Conservation (phyloP, 2,797 vertebrate genomes). For the Nyctibius grandis region DNA sequence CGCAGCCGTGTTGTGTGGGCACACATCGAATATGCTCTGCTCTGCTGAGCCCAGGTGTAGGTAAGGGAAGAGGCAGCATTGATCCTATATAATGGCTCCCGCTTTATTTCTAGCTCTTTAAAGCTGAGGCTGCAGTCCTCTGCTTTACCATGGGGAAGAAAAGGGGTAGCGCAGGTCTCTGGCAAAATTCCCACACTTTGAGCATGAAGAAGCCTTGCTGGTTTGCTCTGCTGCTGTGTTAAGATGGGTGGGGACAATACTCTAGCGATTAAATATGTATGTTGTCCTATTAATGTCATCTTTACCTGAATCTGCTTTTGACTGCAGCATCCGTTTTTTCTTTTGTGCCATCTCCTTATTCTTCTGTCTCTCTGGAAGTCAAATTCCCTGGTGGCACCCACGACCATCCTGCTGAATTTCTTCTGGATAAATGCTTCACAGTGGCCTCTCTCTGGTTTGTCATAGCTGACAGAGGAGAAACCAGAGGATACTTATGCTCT, state of each 20-base stretch:
- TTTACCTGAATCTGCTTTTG: not conserved
- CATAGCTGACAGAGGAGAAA: not conserved
- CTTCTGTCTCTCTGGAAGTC: not conserved
- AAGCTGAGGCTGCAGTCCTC: not conserved
- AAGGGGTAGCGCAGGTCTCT: not conserved
- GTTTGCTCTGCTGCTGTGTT: not conserved
- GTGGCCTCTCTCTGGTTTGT: not conserved
- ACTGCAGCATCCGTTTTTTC: not conserved
- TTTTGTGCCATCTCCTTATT: not conserved
- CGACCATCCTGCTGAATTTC: not conserved
- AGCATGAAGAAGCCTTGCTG: not conserved
- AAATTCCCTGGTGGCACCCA: not conserved
- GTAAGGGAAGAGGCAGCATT: not conserved
- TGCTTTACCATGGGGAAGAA: not conserved
- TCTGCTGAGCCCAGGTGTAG: not conserved
- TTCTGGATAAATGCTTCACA: not conserved
- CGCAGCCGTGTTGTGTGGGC: accelerated
- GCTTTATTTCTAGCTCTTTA: not conserved
- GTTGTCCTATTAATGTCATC: constrained; percentile 6
- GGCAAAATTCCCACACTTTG: not conserved
- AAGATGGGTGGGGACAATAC: not conserved
- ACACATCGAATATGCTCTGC: accelerated
- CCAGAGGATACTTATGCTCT: not conserved
- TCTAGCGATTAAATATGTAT: not conserved
- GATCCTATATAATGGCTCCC: accelerated